Evolutionary conservation across 2,113 vertebrate genomes (phyloP), one percentile per base, ranked within the genome.

Genomic region (Callopanchax toddi): DNA sequence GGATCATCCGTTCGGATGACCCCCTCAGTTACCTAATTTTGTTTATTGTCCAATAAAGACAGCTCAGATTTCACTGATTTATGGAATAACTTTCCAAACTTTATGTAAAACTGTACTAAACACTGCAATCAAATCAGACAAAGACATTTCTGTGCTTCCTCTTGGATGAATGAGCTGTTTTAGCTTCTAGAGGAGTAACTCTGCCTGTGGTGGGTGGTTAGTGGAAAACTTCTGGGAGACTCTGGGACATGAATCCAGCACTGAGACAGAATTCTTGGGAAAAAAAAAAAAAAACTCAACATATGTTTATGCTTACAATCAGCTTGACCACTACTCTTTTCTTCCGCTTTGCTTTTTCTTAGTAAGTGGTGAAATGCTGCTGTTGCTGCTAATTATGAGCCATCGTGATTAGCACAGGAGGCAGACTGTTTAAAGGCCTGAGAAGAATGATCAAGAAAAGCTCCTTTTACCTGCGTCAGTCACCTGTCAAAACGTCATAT

Each of bases 191-290:
- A 57, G 71, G 74, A 74, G 79, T 57, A 79, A 42, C 63, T 67
- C 75, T 68, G 87, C 63, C 79, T 85, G 85, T 40, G 77, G 81
- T 74, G 60, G 74, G 72, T 67, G 71, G 81, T 59, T 72, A 59
- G 67, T 87, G 89, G 89, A 91, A 91, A 92, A 88, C 80, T 83
- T 74, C 73, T 66, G n/a, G 60, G 88, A 85, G 83, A 82, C 71
- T 81, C 49, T 23, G 36, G 51, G n/a, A 61, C 72, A 91, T 92
- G 89, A 92, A 92, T 91, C 87, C 87, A 59, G 80, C 86, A 91
- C 90, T 93, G 76, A 91, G 69, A 68, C 21, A 32, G 67, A 74
- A 25, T 89, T 91, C 83, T 85, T 81, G 74, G 82, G 76, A 74
- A 20, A 86, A 20, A 86, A 83, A 68, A 85, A 89, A 55, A 88